A percentile compares a stretch with the other conserved stretches of the same genome.
Conservation (phyloP, 2,113 vertebrate species). For the Micronycteris hirsuta region DNA sequence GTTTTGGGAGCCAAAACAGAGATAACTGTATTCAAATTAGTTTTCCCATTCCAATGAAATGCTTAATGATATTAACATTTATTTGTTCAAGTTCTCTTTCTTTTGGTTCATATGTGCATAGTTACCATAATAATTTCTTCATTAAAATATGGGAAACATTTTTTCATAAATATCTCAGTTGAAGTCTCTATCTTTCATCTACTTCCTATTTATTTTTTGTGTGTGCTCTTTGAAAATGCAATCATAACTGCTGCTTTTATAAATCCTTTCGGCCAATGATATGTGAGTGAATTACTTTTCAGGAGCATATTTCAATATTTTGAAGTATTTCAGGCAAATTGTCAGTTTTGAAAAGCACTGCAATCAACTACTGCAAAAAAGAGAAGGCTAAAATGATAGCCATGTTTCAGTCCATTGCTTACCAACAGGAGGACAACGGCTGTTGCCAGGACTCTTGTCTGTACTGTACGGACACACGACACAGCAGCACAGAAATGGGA, state of each 20-base stretch:
- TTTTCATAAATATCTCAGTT: not conserved
- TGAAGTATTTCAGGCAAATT: slow-evolving; percentile 13
- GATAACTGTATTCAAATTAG: not conserved
- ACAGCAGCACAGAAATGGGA: not conserved
- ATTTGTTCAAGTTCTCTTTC: not conserved
- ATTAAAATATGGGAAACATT: not conserved
- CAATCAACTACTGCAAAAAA: slow-evolving; percentile 28
- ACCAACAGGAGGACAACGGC: not conserved
- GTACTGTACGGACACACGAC: not conserved
- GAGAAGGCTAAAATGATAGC: not conserved
- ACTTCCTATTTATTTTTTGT: not conserved
- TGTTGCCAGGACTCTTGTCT: not conserved
- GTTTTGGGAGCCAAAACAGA: not conserved
- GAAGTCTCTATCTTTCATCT: not conserved
- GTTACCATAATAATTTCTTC: not conserved
- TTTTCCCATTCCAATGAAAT: not conserved
- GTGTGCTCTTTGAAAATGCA: slow-evolving; percentile 2
- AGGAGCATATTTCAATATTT: slow-evolving; percentile 24
- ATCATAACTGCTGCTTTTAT: not conserved
- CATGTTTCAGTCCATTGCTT: not conserved
- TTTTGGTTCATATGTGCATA: not conserved
- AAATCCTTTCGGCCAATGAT: not conserved
- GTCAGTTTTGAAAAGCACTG: slow-evolving; percentile 8
- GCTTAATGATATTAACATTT: not conserved
- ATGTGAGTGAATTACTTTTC: slow-evolving; percentile 10